Conservation (phyloP, 2,888 invertebrate species). For the Choreutis nemorana region DNA sequence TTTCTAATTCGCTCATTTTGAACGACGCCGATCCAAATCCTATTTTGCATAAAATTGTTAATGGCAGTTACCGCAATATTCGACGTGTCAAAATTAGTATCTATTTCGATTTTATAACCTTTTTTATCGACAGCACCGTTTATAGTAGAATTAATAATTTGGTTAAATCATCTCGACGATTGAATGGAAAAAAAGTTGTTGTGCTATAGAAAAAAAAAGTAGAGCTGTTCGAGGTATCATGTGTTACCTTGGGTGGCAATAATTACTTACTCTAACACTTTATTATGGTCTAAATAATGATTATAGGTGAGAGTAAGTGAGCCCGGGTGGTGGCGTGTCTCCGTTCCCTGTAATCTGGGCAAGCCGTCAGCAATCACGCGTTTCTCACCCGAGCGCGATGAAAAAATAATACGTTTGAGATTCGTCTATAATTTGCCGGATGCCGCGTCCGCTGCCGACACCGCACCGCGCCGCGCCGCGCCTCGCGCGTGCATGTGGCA, state of each 20-base stretch:
- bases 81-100: slow-evolving; percentile 46
- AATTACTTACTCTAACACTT: slow-evolving; percentile 54
- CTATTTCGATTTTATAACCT: slow-evolving; percentile 30
- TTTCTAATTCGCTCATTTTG: slow-evolving; percentile 49
- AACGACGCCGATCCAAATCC: slow-evolving; percentile 49
- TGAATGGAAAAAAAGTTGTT: neutral
- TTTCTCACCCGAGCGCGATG: slow-evolving; percentile 64
- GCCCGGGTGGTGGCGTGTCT: slow-evolving; percentile 53
- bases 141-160: too few species aligned
- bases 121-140: slow-evolving; percentile 30
- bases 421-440: slow-evolving; percentile 62
- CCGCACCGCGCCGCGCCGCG: slow-evolving; percentile 14
- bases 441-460: slow-evolving; percentile 33
- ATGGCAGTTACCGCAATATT: slow-evolving; percentile 47
- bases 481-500: slow-evolving; percentile 10
- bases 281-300: slow-evolving; percentile 59
- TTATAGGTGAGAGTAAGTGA: slow-evolving; percentile 51
- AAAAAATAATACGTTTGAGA: slow-evolving; percentile 62
- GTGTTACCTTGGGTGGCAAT: slow-evolving; percentile 38
- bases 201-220: neutral
- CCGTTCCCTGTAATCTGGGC: slow-evolving; percentile 53
- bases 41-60: slow-evolving; percentile 61
- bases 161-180: slow-evolving; percentile 9
- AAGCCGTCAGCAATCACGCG: slow-evolving; percentile 61
- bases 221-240: neutral